Percentiles rank a stretch among this genome's conserved stretches.
These are phyloP conservation scores for Platyscapa corneri DNA, from an alignment of 1,140 invertebrate genomes.

Conservation along the genomic window DNA sequence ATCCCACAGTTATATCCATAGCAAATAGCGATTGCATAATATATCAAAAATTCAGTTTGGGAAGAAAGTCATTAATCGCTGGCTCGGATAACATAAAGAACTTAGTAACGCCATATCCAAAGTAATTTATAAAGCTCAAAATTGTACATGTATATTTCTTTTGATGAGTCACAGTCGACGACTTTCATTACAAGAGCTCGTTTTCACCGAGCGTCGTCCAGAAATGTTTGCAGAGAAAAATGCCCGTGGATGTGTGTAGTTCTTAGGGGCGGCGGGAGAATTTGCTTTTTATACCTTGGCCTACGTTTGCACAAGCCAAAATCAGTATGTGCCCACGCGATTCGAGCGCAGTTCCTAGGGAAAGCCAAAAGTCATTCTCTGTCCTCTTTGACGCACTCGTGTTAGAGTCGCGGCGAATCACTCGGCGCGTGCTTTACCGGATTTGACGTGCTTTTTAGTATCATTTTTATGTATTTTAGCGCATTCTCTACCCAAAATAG, in stretches of 20 bases:
- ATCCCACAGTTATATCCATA: too few species aligned
- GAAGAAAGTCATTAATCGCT: too few species aligned
- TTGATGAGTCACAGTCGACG: background rate
- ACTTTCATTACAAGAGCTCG: background rate
- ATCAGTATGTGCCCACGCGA: background rate
- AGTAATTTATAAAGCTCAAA: background rate
- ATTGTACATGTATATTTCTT: background rate
- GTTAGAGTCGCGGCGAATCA: background rate
- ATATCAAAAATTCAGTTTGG: too few species aligned
- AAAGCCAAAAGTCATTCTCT: background rate
- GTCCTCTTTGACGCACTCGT: background rate
- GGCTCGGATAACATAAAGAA: too few species aligned
- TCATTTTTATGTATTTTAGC: too few species aligned
- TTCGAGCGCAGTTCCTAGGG: background rate
- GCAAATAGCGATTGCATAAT: too few species aligned
- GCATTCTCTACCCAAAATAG: background rate
- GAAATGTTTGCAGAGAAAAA: background rate
- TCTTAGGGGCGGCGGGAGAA: too few species aligned
- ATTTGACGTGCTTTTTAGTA: background rate
- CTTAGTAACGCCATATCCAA: too few species aligned
- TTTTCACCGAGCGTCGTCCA: background rate
- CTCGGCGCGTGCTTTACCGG: background rate
- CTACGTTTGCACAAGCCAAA: background rate
- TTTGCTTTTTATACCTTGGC: background rate
- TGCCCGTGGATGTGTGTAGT: background rate